Evolutionary conservation across 2,888 invertebrate species (phyloP), one percentile per base, ranked within the genome.

Genomic region (Cephonodes hylas): DNA sequence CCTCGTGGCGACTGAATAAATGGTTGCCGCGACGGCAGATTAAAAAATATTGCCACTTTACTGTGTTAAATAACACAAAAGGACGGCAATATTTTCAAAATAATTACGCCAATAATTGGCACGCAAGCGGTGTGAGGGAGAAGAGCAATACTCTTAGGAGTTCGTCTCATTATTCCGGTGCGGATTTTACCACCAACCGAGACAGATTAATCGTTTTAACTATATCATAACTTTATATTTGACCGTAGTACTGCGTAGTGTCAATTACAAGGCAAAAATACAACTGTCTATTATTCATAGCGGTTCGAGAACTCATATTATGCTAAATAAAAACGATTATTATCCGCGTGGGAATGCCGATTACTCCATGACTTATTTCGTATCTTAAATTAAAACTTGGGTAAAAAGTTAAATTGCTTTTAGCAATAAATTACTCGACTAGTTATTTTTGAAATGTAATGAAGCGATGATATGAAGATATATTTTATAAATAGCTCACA

Each of bases 51-150:
- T 71, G 79, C 84, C 83, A 76, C 82, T 82, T 87, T 80, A 79
- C 72, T 76, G 83, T 83, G 84, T 85, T 87, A 86, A 91, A 89
- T 86, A 88, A 84, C 80, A 84, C 85, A 88, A 86, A 87, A 84
- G 82, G 81, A 78, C 65, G 79, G 83, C 83, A 85, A 91, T 91
- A 91, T 89, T 88, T 92, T 91, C 83, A 88, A 90, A 86, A 90
- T 91, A 91, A 91, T 90, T 88, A 89, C 91, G 85, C 85, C 89
- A 89, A 92, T 92, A 92, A 92, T 91, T 91, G 91, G 90, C 90
- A 90, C 88, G 88, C 86, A 83, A 84, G 82, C 69, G 64, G 70
- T 76, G 76, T 77, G 78, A 79, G 73, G 18, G 53, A 53, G 53
- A 53, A 4, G 7, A 27, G 27, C 27, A 15, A 53, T 10, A 68